These are phyloP conservation scores for Lacerta agilis DNA, from an alignment of 2,797 vertebrate species.

Conservation along the genomic window DNA sequence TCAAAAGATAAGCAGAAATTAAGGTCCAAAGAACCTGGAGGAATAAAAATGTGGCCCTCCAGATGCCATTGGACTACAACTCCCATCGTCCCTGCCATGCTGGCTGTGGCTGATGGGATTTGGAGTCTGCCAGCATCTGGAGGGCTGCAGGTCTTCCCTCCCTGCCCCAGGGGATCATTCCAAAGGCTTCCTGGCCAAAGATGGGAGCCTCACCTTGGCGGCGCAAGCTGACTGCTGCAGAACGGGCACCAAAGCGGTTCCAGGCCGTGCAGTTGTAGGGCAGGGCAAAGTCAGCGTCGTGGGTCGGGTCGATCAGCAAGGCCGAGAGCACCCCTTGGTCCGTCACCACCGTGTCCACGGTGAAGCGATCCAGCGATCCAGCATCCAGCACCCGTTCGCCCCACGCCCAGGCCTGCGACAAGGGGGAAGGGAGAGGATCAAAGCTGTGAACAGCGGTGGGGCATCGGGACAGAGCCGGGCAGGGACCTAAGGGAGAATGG, in stretches of 20 bases:
- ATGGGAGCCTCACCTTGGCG: slow-evolving; percentile 76
- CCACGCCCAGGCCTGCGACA: slow-evolving; percentile 88
- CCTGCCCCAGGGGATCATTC: background rate
- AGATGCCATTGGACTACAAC: too few relatives aligned
- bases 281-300: slow-evolving; percentile 83
- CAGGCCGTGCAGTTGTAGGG: slow-evolving; percentile 84
- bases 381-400: slow-evolving; percentile 85
- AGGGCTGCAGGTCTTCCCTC: background rate
- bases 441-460: background rate
- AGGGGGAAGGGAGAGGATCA: background rate
- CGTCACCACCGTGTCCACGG: slow-evolving; percentile 86
- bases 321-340: slow-evolving; percentile 84
- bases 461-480: too few relatives aligned
- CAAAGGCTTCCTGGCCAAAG: background rate
- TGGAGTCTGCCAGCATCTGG: background rate
- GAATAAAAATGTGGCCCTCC: background rate
- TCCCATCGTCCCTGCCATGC: background rate
- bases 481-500: too few relatives aligned
- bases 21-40: too few relatives aligned
- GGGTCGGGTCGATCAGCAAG: slow-evolving; percentile 86
- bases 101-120: too few relatives aligned
- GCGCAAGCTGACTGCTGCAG: slow-evolving; percentile 72
- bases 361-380: slow-evolving; percentile 85
- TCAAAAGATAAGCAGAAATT: too few relatives aligned
- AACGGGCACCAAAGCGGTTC: slow-evolving; percentile 79